Conservation (phyloP, 2,888 invertebrate genomes). For the Hyppa rectilinea region DNA sequence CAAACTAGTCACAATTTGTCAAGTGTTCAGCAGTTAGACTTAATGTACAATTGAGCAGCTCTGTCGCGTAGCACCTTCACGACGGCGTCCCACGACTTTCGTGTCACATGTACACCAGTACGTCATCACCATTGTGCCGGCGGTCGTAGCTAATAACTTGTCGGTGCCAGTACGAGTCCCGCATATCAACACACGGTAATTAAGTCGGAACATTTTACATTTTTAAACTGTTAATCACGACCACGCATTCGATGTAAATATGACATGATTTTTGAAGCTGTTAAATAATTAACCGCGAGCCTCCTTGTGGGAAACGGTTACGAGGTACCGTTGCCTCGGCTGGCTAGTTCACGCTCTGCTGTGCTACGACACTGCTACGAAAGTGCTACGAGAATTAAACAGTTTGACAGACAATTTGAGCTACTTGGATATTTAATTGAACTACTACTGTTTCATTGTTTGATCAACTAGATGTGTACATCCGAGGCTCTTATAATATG, state of each 20-base stretch:
- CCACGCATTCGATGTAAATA: slow-evolving; percentile 73
- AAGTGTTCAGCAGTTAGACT: slow-evolving; percentile 56
- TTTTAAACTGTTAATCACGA: slow-evolving; percentile 76
- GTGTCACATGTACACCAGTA: slow-evolving; percentile 47
- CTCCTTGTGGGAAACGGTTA: slow-evolving; percentile 65
- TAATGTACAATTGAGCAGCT: slow-evolving; percentile 56
- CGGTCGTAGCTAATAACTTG: slow-evolving; percentile 71
- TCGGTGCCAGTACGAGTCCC: slow-evolving; percentile 75
- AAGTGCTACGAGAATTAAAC: slow-evolving; percentile 77
- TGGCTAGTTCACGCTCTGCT: slow-evolving; percentile 39
- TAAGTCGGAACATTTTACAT: slow-evolving; percentile 74
- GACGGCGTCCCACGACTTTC: slow-evolving; percentile 62
- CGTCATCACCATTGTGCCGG: slow-evolving; percentile 37
- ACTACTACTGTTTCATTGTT: slow-evolving; percentile 13
- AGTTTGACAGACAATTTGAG: slow-evolving; percentile 55
- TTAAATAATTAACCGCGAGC: slow-evolving; percentile 63
- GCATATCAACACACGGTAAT: slow-evolving; percentile 80
- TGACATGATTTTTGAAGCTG: slow-evolving; percentile 70
- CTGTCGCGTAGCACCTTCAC: slow-evolving; percentile 55
- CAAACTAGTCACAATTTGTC: slow-evolving; percentile 18
- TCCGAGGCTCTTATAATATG: not conserved
- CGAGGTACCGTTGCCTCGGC: slow-evolving; percentile 54
- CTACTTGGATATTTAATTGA: slow-evolving; percentile 31
- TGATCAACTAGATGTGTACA: slow-evolving; percentile 11
- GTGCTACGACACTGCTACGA: slow-evolving; percentile 78